Evolutionary conservation across 2,888 invertebrate species (phyloP).

Genomic region (Athalia circularis): DNA sequence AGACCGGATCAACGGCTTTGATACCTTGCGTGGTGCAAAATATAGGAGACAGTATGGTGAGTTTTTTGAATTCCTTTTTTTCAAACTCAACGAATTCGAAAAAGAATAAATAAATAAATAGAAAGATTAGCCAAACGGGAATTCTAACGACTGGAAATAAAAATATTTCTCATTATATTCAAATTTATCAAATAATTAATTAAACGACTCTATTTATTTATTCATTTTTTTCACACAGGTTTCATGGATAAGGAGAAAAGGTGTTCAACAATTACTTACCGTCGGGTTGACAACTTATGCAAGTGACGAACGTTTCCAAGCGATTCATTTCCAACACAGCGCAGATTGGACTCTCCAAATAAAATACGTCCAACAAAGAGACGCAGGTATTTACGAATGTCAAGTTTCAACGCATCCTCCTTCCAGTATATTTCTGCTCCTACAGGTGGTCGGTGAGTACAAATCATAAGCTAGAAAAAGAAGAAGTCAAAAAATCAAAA

Average conservation of each 20-base stretch:
- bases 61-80: conserved; percentile 68
- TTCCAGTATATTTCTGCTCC: conserved; percentile 89
- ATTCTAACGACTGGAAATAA: no score
- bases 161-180: no score
- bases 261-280: conserved; percentile 83
- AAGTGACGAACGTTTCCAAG: conserved; percentile 91
- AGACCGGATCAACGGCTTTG: conserved; percentile 89
- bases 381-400: conserved; percentile 92
- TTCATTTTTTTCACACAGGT: conserved; percentile 76
- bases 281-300: conserved; percentile 92
- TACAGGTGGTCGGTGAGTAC: conserved; percentile 91
- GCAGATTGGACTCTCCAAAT: conserved; percentile 96
- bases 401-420: conserved; percentile 95
- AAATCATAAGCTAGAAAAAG: background rate
- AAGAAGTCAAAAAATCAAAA: background rate
- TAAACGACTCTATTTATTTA: background rate
- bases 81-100: no score
- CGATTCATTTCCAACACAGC: conserved; percentile 89
- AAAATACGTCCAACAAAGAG: conserved; percentile 89
- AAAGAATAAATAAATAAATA: no score
- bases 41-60: conserved; percentile 92
- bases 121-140: no score
- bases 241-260: conserved; percentile 90
- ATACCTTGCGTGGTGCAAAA: conserved; percentile 90
- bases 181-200: no score